These are phyloP conservation scores for Planococcus citri DNA, from an alignment of 1,140 invertebrate species.

Conservation along the genomic window DNA sequence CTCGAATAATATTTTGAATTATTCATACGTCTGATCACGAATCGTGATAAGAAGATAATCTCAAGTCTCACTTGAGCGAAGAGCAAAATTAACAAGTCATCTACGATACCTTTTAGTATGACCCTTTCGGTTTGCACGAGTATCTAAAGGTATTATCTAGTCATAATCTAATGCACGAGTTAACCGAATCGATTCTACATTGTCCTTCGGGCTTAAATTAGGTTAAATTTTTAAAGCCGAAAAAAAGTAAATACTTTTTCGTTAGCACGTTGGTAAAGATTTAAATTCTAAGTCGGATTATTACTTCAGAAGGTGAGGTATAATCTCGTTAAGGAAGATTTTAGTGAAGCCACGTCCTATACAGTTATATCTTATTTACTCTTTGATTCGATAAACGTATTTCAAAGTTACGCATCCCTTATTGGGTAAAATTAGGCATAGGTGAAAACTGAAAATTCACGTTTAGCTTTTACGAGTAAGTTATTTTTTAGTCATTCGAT, in stretches of 20 bases:
- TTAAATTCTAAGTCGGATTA: slow-evolving; percentile 18
- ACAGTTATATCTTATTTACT: slow-evolving; percentile 16
- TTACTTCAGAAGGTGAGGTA: background rate
- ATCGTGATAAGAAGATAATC: no score
- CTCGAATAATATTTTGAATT: no score
- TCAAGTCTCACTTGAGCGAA: no score
- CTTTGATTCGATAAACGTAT: slow-evolving; percentile 15
- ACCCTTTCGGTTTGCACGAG: no score
- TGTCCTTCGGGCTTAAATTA: slow-evolving; percentile 4
- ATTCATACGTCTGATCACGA: no score
- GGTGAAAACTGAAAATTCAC: background rate
- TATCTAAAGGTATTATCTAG: no score
- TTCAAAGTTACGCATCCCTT: background rate
- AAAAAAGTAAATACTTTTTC: background rate
- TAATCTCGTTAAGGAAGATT: slow-evolving; percentile 20
- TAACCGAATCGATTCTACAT: background rate
- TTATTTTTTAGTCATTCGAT: no score
- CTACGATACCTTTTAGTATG: no score
- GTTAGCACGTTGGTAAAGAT: background rate
- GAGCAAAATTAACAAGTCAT: no score
- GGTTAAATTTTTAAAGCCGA: slow-evolving; percentile 11
- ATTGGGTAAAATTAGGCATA: slow-evolving; percentile 2
- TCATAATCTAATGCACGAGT: no score
- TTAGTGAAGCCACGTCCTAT: slow-evolving; percentile 16
- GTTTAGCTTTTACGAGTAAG: no score